Evolutionary conservation across 2,113 vertebrate species (phyloP), one percentile per base, ranked within the genome.

Genomic region (Sialia sialis): DNA sequence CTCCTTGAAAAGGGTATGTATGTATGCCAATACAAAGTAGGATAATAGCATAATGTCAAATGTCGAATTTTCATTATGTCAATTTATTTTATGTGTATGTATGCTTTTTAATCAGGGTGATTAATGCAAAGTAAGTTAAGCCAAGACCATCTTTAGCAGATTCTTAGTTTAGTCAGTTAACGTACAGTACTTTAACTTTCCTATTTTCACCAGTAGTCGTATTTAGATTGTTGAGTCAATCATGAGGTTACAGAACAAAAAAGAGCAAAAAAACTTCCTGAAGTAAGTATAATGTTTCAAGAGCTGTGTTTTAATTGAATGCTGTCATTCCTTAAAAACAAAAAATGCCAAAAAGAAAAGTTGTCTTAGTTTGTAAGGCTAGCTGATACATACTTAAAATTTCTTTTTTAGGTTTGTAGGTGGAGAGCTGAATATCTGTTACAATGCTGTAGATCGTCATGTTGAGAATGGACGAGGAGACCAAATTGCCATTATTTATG

Each of bases 361-460:
- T 44, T 4, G 32, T 63, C 15, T 68, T 52, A 36, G 10, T 93
- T 88, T 90, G 20, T 17, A 75, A 84, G 39, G 27, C 13, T 81
- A 25, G 16, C 58, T 87, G 9, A 94, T n/a, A 91, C 3, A 4
- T 89, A 34, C 27, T 94, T 72, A 46, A 41, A 62, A 55, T 52
- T 91, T 97, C 8, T 92, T 76, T 96, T 98, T 76, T 73, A 99
- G 99, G 99, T 99, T 99, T 97, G 98, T 98, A 26, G 99, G 98
- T 52, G 99, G 99, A 83, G 98, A 99, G 96, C 94, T 99, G 82
- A 99, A 99, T 95, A 98, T 99, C 89, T 99, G 99, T 94, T 98
- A 99, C 91, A 99, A 99, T 27, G 98, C 99, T 62, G 94, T 99
- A 62, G 99, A 99, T 86, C 98, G 98, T 26, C 99, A 99, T 26